Conservation (phyloP, 2,888 invertebrate species). For the Andricus curvator region DNA sequence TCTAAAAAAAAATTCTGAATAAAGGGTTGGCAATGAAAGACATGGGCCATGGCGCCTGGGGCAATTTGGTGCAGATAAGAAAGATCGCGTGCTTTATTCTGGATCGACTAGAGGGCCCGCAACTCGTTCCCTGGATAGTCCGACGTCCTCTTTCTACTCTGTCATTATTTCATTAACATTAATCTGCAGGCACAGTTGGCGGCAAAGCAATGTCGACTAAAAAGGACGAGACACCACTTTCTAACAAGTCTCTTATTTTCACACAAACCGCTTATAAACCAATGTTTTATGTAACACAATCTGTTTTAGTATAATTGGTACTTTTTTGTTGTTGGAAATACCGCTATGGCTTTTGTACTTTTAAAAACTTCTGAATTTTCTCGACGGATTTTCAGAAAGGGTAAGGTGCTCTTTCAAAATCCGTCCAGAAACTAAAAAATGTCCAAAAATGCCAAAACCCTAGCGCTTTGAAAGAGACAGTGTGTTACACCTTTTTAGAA, state of each 20-base stretch:
- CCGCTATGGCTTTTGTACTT: no score
- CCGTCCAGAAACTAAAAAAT: no score
- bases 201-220: background rate
- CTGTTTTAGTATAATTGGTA: background rate
- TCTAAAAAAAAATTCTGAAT: background rate
- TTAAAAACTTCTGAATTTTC: no score
- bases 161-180: slow-evolving; percentile 11
- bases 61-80: slow-evolving; percentile 16
- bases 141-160: slow-evolving; percentile 5
- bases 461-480: no score
- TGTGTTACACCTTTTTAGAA: no score
- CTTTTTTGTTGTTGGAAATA: no score
- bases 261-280: background rate
- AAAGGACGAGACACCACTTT: background rate
- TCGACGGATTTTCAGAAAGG: no score
- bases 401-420: no score
- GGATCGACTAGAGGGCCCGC: slow-evolving; percentile 1
- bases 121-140: background rate
- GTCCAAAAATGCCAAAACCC: no score
- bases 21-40: background rate
- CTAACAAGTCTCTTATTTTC: slow-evolving; percentile 20
- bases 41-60: background rate
- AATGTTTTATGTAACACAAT: background rate
- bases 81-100: slow-evolving; percentile 16
- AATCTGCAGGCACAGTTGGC: background rate